Base-by-base conservation (phyloP, 1,140 invertebrate species). In the Drosophila seguyi region DNA sequence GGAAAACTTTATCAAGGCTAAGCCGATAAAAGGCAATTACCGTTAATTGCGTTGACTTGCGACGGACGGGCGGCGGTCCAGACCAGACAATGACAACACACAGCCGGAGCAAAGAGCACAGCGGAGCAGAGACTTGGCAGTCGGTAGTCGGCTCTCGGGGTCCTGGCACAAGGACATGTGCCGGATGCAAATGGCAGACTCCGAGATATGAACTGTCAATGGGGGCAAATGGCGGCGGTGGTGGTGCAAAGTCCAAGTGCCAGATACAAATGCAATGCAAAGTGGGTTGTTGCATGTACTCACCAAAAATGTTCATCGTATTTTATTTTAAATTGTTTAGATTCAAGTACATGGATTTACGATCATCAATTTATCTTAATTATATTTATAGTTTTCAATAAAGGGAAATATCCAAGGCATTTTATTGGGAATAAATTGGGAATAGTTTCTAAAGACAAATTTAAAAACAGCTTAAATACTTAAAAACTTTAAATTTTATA, bases 21-120 rank as follows among this genome's bases (percentile, higher is more conserved):
- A 90, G 85, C 85, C 86, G 85, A 90, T 90, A 90, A 90, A 90
- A 90, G 85, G 85, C 85, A 90, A 90, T 90, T 90, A 90, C 78
- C 78, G 81, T 90, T 90, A 90, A 90, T 90, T 90, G 85, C 85
- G 85, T 90, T 90, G 85, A 83, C 81, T 81, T 90, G 81, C 72
- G 71, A 75, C 44, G 57, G 56, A 61, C 60, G 53, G 39, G 59
- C 42, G 68, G 65, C 50, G 68, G 58, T 44, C 42, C 57, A 66
- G 60, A 58, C 61, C 61, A 72, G 63, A 81, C 77, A 86, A 85
- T 73, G 79, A 81, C 67, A 66, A 68, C 69, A 68, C 69, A 73
- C 50, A 69, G 84, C 31, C 38, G 58, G 38, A 68, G 79, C 44
- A 45, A 82, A 73, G 55, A 65, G 63, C 38, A 65, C 11, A 22